Percentiles rank a stretch among this genome's conserved stretches.
Evolutionary conservation across 2,113 vertebrate genomes (phyloP).

Genomic region (Ornithorhynchus anatinus): DNA sequence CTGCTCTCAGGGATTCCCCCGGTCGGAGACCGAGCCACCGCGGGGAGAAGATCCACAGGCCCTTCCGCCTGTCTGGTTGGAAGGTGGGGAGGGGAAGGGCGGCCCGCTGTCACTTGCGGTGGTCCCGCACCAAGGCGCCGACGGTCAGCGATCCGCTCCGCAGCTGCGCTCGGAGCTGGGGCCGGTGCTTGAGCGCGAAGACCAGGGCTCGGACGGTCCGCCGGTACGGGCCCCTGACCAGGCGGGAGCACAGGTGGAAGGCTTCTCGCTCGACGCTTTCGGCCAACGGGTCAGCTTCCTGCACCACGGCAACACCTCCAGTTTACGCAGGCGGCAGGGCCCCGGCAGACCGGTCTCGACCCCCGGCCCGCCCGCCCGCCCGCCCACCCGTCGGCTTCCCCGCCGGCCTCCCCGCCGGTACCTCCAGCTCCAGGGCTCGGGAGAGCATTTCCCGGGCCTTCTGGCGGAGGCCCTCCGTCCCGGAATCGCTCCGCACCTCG

Average conservation of each 20-base stretch:
- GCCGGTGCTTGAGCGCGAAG: constrained; percentile 90
- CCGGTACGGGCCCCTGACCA: constrained; percentile 86
- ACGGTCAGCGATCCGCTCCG: constrained; percentile 76
- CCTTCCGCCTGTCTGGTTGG: no score
- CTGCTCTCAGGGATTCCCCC: no score
- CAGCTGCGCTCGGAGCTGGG: constrained; percentile 79
- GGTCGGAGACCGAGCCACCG: no score
- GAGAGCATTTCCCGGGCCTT: constrained; percentile 85
- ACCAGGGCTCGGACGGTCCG: constrained; percentile 87
- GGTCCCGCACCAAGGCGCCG: constrained; percentile 78
- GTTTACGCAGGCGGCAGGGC: no score
- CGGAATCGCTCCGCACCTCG: constrained; percentile 87
- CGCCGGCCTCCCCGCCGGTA: no score
- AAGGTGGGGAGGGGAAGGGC: no score
- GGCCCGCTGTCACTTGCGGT: constrained; percentile 80
- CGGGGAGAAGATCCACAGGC: no score
- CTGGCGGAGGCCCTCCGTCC: constrained; percentile 82
- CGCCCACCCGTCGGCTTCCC: no score
- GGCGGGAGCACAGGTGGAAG: constrained; percentile 88
- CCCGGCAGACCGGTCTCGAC: no score
- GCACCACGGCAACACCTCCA: constrained; percentile 75
- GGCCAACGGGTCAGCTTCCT: constrained; percentile 88
- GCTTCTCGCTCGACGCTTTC: constrained; percentile 95
- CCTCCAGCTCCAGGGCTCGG: constrained; percentile 85
- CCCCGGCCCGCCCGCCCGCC: no score